A percentile compares a stretch with the other conserved stretches of the same genome.
phyloP scores from a whole-genome alignment of 2,797 vertebrate genomes.

The Coregonus suidteri region DNA sequence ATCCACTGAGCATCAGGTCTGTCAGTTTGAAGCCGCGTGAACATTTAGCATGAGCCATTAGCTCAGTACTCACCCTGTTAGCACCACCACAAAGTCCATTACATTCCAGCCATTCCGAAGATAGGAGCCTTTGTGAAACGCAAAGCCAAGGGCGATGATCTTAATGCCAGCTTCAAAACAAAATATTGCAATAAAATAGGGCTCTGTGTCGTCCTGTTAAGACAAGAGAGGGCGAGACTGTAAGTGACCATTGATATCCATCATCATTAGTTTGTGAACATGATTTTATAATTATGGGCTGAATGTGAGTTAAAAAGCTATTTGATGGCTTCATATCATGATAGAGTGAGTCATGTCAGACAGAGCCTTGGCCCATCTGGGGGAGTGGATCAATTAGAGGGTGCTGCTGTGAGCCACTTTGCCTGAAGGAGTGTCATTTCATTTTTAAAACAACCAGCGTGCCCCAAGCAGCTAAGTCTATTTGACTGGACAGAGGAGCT shows the following conservation, averaged over 20 bases:
- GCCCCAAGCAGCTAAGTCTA: constrained; percentile 14
- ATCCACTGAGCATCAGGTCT: constrained; percentile 59
- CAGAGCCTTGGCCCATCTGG: constrained; percentile 22
- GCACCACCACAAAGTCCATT: constrained; percentile 97
- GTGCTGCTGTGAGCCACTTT: constrained; percentile 29
- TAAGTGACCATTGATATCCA: not conserved
- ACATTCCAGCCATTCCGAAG: constrained; percentile 95
- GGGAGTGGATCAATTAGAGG: constrained; percentile 36
- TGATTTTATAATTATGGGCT: not conserved
- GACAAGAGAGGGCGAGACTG: constrained; percentile 22
- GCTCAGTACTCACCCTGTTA: constrained; percentile 87
- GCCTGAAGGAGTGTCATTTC: constrained; percentile 41
- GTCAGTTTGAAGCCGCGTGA: constrained; percentile 45
- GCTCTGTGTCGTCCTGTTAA: constrained; percentile 91
- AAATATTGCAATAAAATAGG: constrained; percentile 98
- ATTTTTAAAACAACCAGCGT: constrained; percentile 35
- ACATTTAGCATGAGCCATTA: constrained; percentile 53
- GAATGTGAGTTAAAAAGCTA: not conserved
- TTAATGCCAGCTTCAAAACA: constrained; percentile 98
- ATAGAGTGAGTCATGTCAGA: constrained; percentile 9
- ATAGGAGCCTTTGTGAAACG: constrained; percentile 95
- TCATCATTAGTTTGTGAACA: not conserved
- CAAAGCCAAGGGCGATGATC: constrained; percentile 94
- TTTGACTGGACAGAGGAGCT: constrained; percentile 43
- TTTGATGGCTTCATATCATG: constrained; percentile 4